A percentile compares a stretch with the other conserved stretches of the same genome.
Conservation (phyloP, 2,113 vertebrate genomes). For the Polyodon spathula region DNA sequence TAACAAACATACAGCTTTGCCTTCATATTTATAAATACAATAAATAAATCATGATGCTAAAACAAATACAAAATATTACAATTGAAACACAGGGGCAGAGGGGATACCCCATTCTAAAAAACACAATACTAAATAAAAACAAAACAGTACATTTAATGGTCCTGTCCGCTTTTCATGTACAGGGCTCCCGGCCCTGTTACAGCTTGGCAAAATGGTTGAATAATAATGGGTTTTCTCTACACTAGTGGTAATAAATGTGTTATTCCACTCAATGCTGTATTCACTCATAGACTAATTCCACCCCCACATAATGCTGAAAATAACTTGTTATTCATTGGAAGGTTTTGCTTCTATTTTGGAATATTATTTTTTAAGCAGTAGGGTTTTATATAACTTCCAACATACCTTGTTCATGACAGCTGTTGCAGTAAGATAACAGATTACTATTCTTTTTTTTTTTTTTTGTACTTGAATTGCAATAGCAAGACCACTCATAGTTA, state of each 20-base stretch:
- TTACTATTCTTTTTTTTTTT: not conserved
- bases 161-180: no score
- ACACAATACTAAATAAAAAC: no score
- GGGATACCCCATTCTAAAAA: no score
- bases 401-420: constrained; percentile 13
- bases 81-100: no score
- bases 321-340: constrained; percentile 45
- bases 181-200: constrained; percentile 13
- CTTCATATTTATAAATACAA: no score
- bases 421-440: no score
- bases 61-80: no score
- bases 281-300: constrained; percentile 32
- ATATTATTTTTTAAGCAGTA: constrained; percentile 37
- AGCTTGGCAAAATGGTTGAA: constrained; percentile 23
- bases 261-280: constrained; percentile 38
- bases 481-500: constrained; percentile 44
- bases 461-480: constrained; percentile 52
- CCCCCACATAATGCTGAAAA: constrained; percentile 46
- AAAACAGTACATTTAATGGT: no score
- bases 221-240: constrained; percentile 40
- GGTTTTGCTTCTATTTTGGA: constrained; percentile 56
- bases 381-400: constrained; percentile 26
- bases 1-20: no score
- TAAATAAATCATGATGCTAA: no score
- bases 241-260: constrained; percentile 39